Conservation (phyloP, 1,140 invertebrate genomes). For the Ericerus pela region DNA sequence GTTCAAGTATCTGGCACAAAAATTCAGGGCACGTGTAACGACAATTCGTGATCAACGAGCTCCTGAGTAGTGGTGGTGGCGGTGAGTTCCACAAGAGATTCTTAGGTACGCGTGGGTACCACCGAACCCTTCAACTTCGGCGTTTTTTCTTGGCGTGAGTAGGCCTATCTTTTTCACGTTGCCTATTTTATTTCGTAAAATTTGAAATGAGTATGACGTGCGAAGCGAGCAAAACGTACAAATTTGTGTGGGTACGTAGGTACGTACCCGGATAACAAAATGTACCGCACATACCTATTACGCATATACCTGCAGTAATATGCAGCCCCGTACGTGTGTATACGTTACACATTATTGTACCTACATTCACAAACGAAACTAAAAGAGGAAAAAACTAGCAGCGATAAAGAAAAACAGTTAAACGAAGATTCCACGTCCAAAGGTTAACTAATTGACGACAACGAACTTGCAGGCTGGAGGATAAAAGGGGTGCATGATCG, state of each 20-base stretch:
- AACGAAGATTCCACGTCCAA: too few species aligned
- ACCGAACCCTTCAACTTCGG: too few species aligned
- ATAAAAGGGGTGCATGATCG: background rate
- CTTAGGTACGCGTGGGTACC: background rate
- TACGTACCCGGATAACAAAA: background rate
- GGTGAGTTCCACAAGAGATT: background rate
- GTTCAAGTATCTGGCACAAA: too few species aligned
- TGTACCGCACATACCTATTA: background rate
- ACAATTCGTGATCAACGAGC: conserved; percentile 9
- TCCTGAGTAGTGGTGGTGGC: conserved; percentile 10
- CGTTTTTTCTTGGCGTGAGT: background rate
- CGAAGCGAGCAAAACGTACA: too few species aligned
- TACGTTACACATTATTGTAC: too few species aligned
- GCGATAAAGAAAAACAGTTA: too few species aligned
- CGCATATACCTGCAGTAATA: too few species aligned
- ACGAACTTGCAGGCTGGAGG: background rate
- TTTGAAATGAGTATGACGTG: too few species aligned
- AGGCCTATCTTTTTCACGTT: background rate
- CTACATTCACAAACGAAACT: too few species aligned
- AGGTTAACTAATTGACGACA: conserved; percentile 10
- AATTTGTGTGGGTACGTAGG: background rate
- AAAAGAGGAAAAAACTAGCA: too few species aligned
- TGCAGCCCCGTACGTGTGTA: too few species aligned
- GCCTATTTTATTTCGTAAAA: too few species aligned
- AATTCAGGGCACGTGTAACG: conserved; percentile 11